Base-by-base conservation (phyloP, 1,140 invertebrate species). In the Chironomus tepperi region DNA sequence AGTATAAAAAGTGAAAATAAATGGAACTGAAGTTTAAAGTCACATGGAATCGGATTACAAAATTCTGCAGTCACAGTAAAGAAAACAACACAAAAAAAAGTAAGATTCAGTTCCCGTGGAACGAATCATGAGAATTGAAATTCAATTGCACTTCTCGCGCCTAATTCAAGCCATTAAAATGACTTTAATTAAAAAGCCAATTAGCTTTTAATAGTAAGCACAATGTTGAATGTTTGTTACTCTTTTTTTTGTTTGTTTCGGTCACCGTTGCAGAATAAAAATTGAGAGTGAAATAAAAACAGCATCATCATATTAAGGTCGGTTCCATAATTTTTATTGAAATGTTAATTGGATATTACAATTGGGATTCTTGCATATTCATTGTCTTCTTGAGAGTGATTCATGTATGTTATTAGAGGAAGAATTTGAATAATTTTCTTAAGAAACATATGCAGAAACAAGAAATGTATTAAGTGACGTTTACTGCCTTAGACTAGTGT, bases 101-200 rank as follows among this genome's bases (percentile, higher is more conserved):
- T 18, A 7, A n/a, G n/a, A 2, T 67, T 67, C 18, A 18, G 6
- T 70, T 70, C 19, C 65, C 65, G 16, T 18, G 16, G 16, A 70
- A 70, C 7, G 18, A 0, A 19, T 70, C 65, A 70, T 70, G 65
- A 70, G 65, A 70, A 70, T 70, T 70, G 16, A 21, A 70, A 70
- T 70, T 70, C 65, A 70, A 70, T 70, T 70, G 47, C 47, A 57
- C 47, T 57, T 57, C 65, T 18, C 19, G 16, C 16, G 16, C 65
- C 9, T 12, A 57, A n/a, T n/a, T 10, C 47, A n/a, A 57, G n/a
- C 9, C 9, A 57, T 12, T 12, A n/a, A 57, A 57, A 12, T 70
- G 7, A 70, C 7, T 70, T 70, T 70, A 18, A 70, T 18, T 70
- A 18, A 70, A 70, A 70, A 16, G 65, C 65, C 65, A 70, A 70